Percentiles rank a stretch among this genome's conserved stretches.
Conservation (phyloP, 2,797 vertebrate genomes). For the Pagetopsis macropterus region DNA sequence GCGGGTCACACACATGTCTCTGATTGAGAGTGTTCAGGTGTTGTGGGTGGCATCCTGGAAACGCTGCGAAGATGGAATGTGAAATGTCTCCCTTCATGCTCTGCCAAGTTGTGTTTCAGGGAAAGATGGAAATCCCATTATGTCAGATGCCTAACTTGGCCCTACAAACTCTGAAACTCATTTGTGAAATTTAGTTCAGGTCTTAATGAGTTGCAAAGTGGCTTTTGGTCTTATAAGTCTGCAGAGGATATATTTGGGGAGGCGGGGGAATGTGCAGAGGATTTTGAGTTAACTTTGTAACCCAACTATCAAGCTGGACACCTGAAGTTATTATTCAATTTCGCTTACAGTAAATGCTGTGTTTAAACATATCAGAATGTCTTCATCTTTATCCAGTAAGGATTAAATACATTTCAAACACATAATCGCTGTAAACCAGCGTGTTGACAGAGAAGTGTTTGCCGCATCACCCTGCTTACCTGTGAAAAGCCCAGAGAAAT, state of each 20-base stretch:
- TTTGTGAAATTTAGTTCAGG: constrained; percentile 76
- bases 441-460: constrained; percentile 57
- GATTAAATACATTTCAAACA: constrained; percentile 35
- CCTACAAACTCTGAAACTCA: constrained; percentile 74
- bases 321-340: constrained; percentile 20
- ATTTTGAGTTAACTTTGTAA: constrained; percentile 51
- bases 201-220: constrained; percentile 76
- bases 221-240: constrained; percentile 57
- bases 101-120: constrained; percentile 79
- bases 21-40: constrained; percentile 77
- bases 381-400: constrained; percentile 20
- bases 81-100: constrained; percentile 78
- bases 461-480: constrained; percentile 82
- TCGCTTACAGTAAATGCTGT: neutral
- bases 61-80: constrained; percentile 65
- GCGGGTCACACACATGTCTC: constrained; percentile 39
- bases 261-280: constrained; percentile 28
- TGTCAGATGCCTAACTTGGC: constrained; percentile 77
- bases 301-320: constrained; percentile 18
- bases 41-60: constrained; percentile 77
- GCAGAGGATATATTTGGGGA: constrained; percentile 64
- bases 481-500: constrained; percentile 91
- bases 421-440: constrained; percentile 42
- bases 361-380: constrained; percentile 29
- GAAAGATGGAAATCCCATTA: constrained; percentile 81